These are phyloP conservation scores for Drosophila obscura DNA, from an alignment of 1,140 invertebrate genomes.

Conservation along the genomic window DNA sequence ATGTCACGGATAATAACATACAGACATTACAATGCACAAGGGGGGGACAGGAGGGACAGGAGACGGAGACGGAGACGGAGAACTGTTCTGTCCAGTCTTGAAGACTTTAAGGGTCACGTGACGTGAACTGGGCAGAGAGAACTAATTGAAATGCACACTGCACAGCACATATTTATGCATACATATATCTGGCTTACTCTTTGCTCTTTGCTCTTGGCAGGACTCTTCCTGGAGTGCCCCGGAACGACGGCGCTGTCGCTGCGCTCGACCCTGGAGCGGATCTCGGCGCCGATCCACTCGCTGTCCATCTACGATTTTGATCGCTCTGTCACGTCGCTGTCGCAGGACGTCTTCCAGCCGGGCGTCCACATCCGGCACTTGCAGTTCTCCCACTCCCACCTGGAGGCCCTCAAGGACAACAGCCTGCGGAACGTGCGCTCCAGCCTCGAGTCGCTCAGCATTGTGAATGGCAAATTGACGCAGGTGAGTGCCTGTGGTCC, in stretches of 20 bases:
- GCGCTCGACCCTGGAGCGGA: slow-evolving; percentile 84
- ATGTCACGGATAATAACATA: no score
- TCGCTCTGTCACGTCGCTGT: slow-evolving; percentile 88
- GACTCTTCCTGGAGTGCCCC: slow-evolving; percentile 94
- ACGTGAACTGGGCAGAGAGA: not conserved
- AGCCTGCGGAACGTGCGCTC: slow-evolving; percentile 89
- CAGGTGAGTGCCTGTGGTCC: slow-evolving; percentile 78
- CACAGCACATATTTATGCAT: slow-evolving; percentile 17
- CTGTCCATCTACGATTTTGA: slow-evolving; percentile 94
- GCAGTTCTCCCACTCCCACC: slow-evolving; percentile 92
- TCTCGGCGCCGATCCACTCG: slow-evolving; percentile 90
- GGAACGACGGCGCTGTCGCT: slow-evolving; percentile 85
- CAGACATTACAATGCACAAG: slow-evolving; percentile 25
- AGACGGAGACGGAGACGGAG: no score
- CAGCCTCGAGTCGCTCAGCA: slow-evolving; percentile 91
- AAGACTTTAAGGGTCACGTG: no score
- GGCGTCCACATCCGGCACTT: slow-evolving; percentile 90
- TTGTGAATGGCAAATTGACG: slow-evolving; percentile 91
- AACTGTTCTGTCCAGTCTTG: no score
- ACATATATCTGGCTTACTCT: no score
- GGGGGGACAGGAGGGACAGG: no score
- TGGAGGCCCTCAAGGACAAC: slow-evolving; percentile 90
- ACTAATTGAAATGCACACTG: slow-evolving; percentile 40
- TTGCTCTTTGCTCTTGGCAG: slow-evolving; percentile 73
- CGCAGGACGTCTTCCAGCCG: slow-evolving; percentile 88